phyloP scores from a whole-genome alignment of 2,888 invertebrate genomes.

The Cremastinae sp. region DNA sequence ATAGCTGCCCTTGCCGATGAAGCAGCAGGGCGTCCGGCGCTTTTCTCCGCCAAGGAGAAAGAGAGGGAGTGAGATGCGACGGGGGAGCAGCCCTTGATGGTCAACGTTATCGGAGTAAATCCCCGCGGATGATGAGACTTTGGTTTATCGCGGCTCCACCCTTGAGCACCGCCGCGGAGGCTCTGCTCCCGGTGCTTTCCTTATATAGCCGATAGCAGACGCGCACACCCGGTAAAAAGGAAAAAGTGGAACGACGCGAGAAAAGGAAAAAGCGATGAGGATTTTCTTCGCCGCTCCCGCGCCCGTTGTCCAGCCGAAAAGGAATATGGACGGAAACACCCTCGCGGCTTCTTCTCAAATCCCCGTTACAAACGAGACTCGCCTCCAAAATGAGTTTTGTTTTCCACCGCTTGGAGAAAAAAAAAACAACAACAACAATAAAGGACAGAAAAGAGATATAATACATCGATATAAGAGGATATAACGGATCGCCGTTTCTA shows the following conservation, averaged over 20 bases:
- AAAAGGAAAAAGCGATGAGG: conserved; percentile 53
- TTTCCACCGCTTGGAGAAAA: conserved; percentile 60
- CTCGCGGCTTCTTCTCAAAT: conserved; percentile 69
- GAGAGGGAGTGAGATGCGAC: conserved; percentile 27
- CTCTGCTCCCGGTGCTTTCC: neutral
- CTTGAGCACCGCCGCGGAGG: conserved; percentile 2
- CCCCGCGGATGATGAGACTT: conserved; percentile 80
- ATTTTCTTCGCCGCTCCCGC: conserved; percentile 46
- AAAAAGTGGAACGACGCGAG: conserved; percentile 4
- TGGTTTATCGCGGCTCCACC: conserved; percentile 76
- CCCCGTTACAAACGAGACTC: conserved; percentile 73
- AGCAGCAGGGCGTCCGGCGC: conserved; percentile 50
- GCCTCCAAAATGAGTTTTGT: conserved; percentile 77
- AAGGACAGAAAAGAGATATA: conserved; percentile 19
- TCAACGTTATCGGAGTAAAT: conserved; percentile 78
- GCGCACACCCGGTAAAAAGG: neutral
- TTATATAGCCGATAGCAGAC: neutral
- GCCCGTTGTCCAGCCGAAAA: conserved; percentile 38
- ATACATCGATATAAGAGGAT: conserved; percentile 41
- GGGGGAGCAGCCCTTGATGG: conserved; percentile 65
- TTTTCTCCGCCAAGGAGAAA: conserved; percentile 11
- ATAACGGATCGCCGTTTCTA: conserved; percentile 30
- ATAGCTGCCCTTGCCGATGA: neutral
- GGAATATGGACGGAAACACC: conserved; percentile 26
- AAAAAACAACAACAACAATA: conserved; percentile 31